Evolutionary conservation across 2,888 invertebrate genomes (phyloP).

Genomic region (Eristalis tenax): DNA sequence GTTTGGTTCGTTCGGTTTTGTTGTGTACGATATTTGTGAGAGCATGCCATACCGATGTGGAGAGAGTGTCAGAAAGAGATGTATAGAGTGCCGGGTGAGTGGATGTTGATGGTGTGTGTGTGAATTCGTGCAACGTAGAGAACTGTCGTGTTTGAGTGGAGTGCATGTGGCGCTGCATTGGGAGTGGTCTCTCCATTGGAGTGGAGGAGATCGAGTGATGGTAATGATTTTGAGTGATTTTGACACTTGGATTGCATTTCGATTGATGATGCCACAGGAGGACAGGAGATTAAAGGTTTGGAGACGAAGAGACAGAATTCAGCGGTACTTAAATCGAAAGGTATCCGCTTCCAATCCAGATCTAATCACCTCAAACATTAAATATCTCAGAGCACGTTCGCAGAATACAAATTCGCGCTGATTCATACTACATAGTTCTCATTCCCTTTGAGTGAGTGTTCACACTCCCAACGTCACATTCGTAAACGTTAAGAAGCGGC

Average conservation of each 20-base stretch:
- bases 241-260: neutral
- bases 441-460: neutral
- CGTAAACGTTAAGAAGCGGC: neutral
- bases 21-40: constrained; percentile 30
- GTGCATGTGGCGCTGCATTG: neutral
- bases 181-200: constrained; percentile 27
- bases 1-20: constrained; percentile 37
- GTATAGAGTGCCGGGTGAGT: constrained; percentile 7
- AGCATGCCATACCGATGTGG: neutral
- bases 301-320: no score
- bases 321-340: no score
- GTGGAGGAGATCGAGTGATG: constrained; percentile 7
- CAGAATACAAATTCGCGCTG: neutral
- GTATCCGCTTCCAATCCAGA: no score
- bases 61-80: constrained; percentile 24
- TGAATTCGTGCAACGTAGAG: neutral
- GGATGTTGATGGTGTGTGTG: neutral
- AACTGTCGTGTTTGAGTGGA: constrained; percentile 14
- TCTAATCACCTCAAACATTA: no score
- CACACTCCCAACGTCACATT: neutral
- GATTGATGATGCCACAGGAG: neutral
- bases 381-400: neutral
- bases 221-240: constrained; percentile 23
- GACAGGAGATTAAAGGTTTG: neutral
- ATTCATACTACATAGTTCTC: neutral